A percentile compares a stretch with the other conserved stretches of the same genome.
phyloP scores from a whole-genome alignment of 1,140 invertebrate species.

The Platyscapa corneri region DNA sequence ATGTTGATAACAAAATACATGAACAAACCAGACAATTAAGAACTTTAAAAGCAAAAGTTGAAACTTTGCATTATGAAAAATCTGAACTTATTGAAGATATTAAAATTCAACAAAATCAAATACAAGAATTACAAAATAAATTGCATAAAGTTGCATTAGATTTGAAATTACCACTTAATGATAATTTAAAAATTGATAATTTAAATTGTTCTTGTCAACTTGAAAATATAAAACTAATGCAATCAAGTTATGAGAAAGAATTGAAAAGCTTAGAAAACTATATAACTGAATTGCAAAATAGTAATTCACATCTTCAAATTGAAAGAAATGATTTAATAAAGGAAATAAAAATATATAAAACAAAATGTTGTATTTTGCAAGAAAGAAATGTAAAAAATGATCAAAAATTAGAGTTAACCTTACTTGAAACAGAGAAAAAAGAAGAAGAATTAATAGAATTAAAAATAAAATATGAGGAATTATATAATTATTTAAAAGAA shows the following conservation, averaged over 20 bases:
- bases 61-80: conserved; percentile 68
- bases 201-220: conserved; percentile 59
- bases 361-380: conserved; percentile 54
- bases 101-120: conserved; percentile 62
- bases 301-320: conserved; percentile 59
- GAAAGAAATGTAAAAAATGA: conserved; percentile 62
- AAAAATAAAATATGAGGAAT: conserved; percentile 67
- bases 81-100: conserved; percentile 67
- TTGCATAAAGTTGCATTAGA: conserved; percentile 60
- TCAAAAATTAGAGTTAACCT: conserved; percentile 59
- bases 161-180: conserved; percentile 59
- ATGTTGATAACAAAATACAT: conserved; percentile 62
- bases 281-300: conserved; percentile 59
- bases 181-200: conserved; percentile 50
- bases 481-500: conserved; percentile 62
- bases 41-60: conserved; percentile 61
- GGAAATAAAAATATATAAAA: conserved; percentile 55
- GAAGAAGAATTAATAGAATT: conserved; percentile 66
- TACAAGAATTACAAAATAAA: conserved; percentile 63
- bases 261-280: conserved; percentile 62
- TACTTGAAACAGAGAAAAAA: conserved; percentile 61
- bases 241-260: conserved; percentile 63
- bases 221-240: conserved; percentile 52
- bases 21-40: conserved; percentile 65
- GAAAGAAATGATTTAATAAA: conserved; percentile 62